Conservation (phyloP, 2,888 invertebrate species). For the Fissipunctia ypsillon region DNA sequence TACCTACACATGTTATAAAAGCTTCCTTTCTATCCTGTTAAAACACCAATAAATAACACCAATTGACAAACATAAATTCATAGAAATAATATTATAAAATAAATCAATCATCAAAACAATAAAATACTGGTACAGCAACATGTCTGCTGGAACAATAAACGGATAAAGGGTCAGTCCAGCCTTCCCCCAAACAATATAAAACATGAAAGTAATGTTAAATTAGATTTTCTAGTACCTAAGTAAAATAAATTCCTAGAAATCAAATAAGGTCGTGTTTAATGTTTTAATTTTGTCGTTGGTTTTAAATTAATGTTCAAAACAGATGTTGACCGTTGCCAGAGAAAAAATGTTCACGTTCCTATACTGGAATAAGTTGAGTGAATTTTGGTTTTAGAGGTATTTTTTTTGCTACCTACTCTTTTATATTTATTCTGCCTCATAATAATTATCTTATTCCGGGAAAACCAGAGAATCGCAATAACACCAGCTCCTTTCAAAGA, state of each 20-base stretch:
- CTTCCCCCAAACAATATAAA: no score
- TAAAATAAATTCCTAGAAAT: no score
- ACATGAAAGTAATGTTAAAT: no score
- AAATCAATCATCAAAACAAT: no score
- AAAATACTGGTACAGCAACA: no score
- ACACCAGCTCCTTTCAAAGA: background rate
- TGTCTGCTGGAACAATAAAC: no score
- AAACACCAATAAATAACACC: no score
- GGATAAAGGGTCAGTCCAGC: no score
- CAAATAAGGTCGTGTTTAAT: background rate
- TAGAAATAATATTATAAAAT: no score
- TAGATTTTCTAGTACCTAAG: no score
- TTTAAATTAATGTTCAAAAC: constrained; percentile 15
- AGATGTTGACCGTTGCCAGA: constrained; percentile 17
- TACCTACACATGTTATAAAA: background rate
- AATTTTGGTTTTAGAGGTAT: background rate
- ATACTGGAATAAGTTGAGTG: background rate
- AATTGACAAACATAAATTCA: no score
- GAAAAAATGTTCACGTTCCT: background rate
- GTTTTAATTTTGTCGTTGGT: background rate
- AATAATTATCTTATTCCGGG: background rate
- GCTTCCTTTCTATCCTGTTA: background rate
- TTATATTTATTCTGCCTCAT: background rate
- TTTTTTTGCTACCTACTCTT: background rate
- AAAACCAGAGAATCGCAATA: background rate